Evolutionary conservation across 1,140 invertebrate species (phyloP), one percentile per base, ranked within the genome.

Genomic region (Panulirus ornatus): DNA sequence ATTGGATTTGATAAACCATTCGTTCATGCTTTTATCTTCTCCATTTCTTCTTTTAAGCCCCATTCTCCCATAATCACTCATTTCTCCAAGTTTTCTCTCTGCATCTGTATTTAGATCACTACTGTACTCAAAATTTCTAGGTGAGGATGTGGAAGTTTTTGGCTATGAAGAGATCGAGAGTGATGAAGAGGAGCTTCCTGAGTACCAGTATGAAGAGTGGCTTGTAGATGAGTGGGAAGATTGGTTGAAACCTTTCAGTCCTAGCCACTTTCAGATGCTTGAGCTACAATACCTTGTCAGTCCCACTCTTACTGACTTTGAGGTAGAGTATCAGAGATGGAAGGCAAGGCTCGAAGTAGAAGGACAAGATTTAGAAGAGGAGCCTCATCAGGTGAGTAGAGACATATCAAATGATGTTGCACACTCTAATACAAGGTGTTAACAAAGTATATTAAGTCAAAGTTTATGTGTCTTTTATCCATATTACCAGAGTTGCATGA

Each of bases 191-290:
- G 91, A 88, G 8, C 58, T 91, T 22, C 84, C 91, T 14, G 91
- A 91, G 40, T 76, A 90, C 58, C 82, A 63, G 38, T 90, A 90
- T 40, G 83, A 84, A 47, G 88, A 90, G 40, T 90, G 88, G 88
- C n/a, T 90, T 16, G 73, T 88, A 3, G 91, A 91, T 16, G 91
- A 91, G 63, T 91, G 91, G 91, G 91, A 91, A 44, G 91, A 91
- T 63, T 88, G 81, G 91, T 44, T 91, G 36, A 76, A 85, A 22
- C 91, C 91, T 34, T 83, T 88, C 54, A 44, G 42, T 16, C 91
- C 70, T 9, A 42, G 38, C 36, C 81, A 58, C 0, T 44, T 83
- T 27, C 91, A 81, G 30, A 54, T 87, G 36, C 3, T 54, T n/a
- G 42, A 36, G 22, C 66, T 83, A 1, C 38, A 78, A 27, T 42